Evolutionary conservation across 2,797 vertebrate genomes (phyloP).

Genomic region (Tinamus major): DNA sequence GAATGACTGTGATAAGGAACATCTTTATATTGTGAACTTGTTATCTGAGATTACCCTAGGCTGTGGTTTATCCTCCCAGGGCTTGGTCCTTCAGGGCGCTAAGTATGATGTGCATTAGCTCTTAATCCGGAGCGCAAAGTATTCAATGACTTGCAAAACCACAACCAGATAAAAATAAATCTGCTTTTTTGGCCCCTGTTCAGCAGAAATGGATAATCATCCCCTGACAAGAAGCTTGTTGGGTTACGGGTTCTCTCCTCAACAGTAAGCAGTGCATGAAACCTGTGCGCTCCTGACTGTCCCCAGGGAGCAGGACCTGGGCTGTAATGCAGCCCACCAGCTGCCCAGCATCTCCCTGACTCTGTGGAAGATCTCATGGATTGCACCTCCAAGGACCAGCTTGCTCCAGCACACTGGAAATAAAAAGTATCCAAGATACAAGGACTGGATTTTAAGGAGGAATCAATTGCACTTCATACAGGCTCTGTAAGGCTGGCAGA

Average conservation of each 20-base stretch:
- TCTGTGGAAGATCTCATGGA: too few relatives aligned
- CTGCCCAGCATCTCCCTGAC: not conserved
- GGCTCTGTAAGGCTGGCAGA: not conserved
- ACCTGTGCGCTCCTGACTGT: too few relatives aligned
- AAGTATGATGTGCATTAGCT: accelerated
- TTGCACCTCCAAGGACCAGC: not conserved
- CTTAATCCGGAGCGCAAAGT: not conserved
- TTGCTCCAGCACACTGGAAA: too few relatives aligned
- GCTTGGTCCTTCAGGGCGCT: not conserved
- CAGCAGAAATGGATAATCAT: not conserved
- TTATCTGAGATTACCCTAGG: not conserved
- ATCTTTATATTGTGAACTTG: not conserved
- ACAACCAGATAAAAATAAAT: not conserved
- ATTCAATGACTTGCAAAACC: not conserved
- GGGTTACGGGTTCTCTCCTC: not conserved
- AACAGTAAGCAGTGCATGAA: accelerated
- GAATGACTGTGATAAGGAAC: constrained; percentile 3
- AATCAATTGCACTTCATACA: not conserved
- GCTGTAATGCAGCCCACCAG: not conserved
- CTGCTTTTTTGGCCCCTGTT: not conserved
- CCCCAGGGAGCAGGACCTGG: too few relatives aligned
- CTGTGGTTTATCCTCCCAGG: accelerated
- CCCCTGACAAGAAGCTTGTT: not conserved
- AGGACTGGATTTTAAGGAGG: accelerated
- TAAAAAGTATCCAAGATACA: not conserved